Evolutionary conservation across 2,113 vertebrate genomes (phyloP).

Genomic region (Castor canadensis): DNA sequence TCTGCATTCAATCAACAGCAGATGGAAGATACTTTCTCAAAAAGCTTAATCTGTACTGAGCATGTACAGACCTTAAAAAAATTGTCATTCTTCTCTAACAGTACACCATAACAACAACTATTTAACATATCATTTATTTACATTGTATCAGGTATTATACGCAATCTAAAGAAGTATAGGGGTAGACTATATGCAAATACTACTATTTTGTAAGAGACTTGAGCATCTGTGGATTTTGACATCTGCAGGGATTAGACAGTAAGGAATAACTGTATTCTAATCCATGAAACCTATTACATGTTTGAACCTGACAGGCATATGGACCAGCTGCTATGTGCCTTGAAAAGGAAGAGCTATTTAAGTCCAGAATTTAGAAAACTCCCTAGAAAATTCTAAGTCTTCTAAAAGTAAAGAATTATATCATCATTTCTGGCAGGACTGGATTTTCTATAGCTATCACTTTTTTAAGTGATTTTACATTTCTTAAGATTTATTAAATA

Average conservation of each 20-base stretch:
- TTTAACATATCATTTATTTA: too few species aligned
- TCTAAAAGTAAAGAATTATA: background rate
- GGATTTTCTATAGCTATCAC: background rate
- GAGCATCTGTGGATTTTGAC: background rate
- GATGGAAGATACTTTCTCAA: background rate
- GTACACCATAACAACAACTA: background rate
- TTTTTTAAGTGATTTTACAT: background rate
- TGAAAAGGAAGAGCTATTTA: background rate
- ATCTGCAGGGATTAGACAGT: too few species aligned
- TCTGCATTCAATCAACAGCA: background rate
- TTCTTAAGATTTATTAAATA: background rate
- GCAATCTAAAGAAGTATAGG: background rate
- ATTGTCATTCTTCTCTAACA: background rate
- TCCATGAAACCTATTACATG: background rate
- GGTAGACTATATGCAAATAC: background rate
- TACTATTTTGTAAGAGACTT: background rate
- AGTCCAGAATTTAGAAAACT: background rate
- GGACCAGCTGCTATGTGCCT: background rate
- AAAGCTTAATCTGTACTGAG: background rate
- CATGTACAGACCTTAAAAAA: background rate
- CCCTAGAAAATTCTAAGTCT: background rate
- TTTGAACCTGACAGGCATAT: background rate
- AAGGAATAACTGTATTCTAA: background rate
- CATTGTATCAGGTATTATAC: background rate
- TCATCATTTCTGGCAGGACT: background rate